These are phyloP conservation scores for Poeciliopsis infans DNA, from an alignment of 2,797 vertebrate species.

Conservation along the genomic window DNA sequence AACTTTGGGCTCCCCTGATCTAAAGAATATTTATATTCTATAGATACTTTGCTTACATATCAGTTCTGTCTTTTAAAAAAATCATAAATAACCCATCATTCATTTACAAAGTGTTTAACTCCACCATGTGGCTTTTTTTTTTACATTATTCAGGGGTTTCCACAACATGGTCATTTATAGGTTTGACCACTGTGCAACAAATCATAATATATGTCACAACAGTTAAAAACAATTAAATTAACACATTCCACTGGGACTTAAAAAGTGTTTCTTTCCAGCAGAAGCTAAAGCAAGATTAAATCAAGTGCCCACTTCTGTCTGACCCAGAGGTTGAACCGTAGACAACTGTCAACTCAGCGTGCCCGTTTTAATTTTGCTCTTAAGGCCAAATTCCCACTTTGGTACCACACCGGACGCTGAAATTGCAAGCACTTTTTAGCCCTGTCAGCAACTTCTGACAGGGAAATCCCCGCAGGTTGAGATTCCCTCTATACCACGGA, in stretches of 20 bases:
- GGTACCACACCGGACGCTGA: not conserved
- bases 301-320: not conserved
- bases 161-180: not conserved
- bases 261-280: not conserved
- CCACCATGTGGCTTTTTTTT: not conserved
- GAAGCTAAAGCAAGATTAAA: not conserved
- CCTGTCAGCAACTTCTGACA: not conserved
- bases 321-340: not conserved
- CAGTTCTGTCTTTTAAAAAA: not conserved
- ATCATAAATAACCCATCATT: not conserved
- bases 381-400: not conserved
- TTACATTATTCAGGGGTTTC: not conserved
- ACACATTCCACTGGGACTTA: not conserved
- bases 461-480: not conserved
- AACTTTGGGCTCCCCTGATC: too few relatives aligned
- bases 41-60: too few relatives aligned
- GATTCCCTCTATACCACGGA: not conserved
- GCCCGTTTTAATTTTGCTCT: conserved; percentile 3
- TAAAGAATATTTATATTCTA: too few relatives aligned
- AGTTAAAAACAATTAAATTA: not conserved
- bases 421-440: conserved; percentile 1
- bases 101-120: not conserved
- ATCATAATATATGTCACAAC: not conserved
- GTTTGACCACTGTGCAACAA: not conserved
- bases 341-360: conserved; percentile 1